Percentiles rank a stretch among this genome's conserved stretches.
Conservation (phyloP, 2,888 invertebrate genomes). For the Harmothoe impar region DNA sequence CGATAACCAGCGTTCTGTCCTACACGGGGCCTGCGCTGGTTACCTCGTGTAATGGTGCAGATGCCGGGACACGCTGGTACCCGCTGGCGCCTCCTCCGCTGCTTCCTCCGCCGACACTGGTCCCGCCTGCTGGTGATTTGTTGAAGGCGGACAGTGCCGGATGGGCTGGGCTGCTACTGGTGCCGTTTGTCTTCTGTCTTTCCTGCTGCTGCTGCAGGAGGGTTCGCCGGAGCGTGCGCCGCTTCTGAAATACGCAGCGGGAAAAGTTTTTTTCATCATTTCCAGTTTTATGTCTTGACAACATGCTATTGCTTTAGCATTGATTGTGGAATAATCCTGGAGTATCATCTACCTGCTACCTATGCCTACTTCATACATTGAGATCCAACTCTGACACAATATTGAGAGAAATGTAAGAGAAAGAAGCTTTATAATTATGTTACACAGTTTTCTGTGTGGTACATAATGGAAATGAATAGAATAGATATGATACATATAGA, state of each 20-base stretch:
- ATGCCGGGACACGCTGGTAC: constrained; percentile 51
- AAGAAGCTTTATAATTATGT: no score
- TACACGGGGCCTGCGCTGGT: constrained; percentile 36
- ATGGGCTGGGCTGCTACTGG: constrained; percentile 56
- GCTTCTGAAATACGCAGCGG: constrained; percentile 67
- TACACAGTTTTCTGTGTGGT: no score
- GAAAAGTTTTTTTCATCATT: not conserved
- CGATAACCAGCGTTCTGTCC: not conserved
- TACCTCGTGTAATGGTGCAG: constrained; percentile 33
- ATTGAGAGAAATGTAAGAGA: no score
- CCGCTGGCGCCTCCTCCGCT: constrained; percentile 33
- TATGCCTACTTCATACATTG: no score
- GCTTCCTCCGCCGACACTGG: constrained; percentile 8
- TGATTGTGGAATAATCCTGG: no score
- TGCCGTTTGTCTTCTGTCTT: constrained; percentile 67
- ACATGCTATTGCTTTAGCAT: no score
- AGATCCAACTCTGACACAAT: no score
- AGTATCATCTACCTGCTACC: no score
- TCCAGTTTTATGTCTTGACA: not conserved
- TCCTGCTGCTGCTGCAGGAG: constrained; percentile 71
- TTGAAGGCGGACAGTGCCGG: not conserved
- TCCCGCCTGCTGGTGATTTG: not conserved
- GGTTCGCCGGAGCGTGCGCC: constrained; percentile 70
- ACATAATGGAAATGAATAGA: no score
- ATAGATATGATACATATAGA: no score